Conservation (phyloP, 2,797 vertebrate species). For the Scomberomorus guttatus region DNA sequence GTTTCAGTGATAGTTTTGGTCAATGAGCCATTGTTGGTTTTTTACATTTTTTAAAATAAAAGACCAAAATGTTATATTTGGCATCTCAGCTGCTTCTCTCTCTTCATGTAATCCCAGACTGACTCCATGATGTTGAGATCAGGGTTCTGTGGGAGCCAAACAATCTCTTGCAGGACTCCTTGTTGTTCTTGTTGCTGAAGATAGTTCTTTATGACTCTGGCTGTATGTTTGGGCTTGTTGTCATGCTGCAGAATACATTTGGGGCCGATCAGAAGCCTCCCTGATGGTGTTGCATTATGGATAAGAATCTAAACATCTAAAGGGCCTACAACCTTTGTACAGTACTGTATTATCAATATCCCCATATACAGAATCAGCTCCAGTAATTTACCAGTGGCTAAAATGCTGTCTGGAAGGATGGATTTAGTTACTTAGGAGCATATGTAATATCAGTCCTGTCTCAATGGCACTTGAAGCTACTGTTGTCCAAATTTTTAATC, state of each 20-base stretch:
- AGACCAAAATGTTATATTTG: too few species aligned
- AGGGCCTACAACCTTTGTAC: neutral
- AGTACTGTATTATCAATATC: neutral
- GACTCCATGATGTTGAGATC: neutral
- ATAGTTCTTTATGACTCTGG: too few species aligned
- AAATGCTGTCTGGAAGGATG: neutral
- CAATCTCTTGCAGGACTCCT: too few species aligned
- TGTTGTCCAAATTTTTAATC: too few species aligned
- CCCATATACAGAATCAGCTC: too few species aligned
- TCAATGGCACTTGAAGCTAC: neutral
- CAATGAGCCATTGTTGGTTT: too few species aligned
- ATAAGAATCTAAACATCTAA: neutral
- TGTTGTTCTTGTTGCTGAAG: too few species aligned
- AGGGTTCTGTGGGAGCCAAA: neutral
- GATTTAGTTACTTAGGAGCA: too few species aligned
- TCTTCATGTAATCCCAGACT: neutral
- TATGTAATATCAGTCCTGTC: neutral
- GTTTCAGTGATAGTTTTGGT: too few species aligned
- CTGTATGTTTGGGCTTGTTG: neutral
- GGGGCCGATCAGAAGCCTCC: neutral
- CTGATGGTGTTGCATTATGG: neutral
- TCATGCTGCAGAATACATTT: neutral
- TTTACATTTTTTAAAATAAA: too few species aligned
- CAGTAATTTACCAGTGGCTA: neutral
- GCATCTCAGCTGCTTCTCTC: neutral